These are phyloP conservation scores for Distichodus sexfasciatus DNA, from an alignment of 2,797 vertebrate species.

Conservation along the genomic window DNA sequence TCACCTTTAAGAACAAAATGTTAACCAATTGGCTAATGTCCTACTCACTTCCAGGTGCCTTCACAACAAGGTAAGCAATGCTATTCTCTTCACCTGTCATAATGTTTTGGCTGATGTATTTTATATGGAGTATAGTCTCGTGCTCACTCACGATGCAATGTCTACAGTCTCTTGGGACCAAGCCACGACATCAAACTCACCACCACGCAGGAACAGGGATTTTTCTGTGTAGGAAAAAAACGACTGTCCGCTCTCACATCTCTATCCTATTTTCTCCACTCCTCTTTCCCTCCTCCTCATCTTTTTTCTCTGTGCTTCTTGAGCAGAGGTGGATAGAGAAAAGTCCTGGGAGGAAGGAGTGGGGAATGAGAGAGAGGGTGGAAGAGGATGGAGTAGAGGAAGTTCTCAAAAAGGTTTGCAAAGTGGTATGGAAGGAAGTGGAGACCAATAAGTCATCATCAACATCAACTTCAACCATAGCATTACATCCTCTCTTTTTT, in stretches of 20 bases:
- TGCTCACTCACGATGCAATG: too few relatives aligned
- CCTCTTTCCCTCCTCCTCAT: neutral
- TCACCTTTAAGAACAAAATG: too few relatives aligned
- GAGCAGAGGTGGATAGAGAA: constrained; percentile 14
- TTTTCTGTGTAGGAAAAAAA: neutral
- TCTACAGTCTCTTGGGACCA: too few relatives aligned
- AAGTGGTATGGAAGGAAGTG: constrained; percentile 2
- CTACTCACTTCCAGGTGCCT: too few relatives aligned
- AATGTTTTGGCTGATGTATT: too few relatives aligned
- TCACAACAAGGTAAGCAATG: too few relatives aligned
- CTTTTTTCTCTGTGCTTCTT: neutral
- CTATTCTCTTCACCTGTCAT: too few relatives aligned
- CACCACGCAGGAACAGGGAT: too few relatives aligned
- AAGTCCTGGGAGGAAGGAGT: constrained; percentile 1
- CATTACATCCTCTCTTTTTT: neutral
- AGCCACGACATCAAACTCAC: too few relatives aligned
- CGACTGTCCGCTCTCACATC: neutral
- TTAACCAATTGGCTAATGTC: too few relatives aligned
- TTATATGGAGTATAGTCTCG: too few relatives aligned
- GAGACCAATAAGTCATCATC: neutral
- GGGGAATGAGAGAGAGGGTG: neutral
- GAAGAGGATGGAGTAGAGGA: constrained; percentile 16
- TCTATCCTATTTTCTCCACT: neutral
- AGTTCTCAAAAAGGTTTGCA: constrained; percentile 7
- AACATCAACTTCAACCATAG: neutral